These are phyloP conservation scores for Labroides dimidiatus DNA, from an alignment of 2,797 vertebrate species.

Conservation along the genomic window DNA sequence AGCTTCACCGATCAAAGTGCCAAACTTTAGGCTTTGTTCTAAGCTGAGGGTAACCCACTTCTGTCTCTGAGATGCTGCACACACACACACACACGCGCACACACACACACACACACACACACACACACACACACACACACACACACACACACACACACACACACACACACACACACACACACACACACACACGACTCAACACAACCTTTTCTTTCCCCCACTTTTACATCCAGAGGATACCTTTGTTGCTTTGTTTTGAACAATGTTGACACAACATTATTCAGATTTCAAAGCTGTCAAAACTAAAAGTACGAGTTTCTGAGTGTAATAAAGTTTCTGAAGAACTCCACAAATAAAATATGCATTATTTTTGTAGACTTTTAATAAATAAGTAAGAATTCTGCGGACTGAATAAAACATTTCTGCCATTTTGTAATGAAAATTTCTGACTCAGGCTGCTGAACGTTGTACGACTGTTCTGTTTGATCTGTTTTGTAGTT, in stretches of 20 bases:
- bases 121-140: too few species aligned
- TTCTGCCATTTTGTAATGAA: too few species aligned
- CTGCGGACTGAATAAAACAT: rapidly evolving
- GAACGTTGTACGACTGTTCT: too few species aligned
- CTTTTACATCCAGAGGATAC: not conserved
- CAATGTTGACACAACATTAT: not conserved
- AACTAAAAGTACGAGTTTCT: not conserved
- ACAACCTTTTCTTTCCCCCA: not conserved
- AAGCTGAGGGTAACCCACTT: conserved; percentile 54
- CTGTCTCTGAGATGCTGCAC: conserved; percentile 26
- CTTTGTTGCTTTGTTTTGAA: not conserved
- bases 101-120: too few species aligned
- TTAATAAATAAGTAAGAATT: not conserved
- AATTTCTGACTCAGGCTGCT: too few species aligned
- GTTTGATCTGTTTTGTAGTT: too few species aligned
- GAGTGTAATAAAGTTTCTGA: not conserved
- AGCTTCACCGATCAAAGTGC: conserved; percentile 53
- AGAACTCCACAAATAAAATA: not conserved
- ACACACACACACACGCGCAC: conserved; percentile 5
- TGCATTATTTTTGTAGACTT: not conserved
- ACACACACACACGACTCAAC: not conserved
- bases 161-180: too few species aligned
- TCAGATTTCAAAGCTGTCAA: not conserved
- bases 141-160: too few species aligned
- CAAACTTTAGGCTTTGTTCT: conserved; percentile 54